A percentile compares a stretch with the other conserved stretches of the same genome.
phyloP scores from a whole-genome alignment of 2,888 invertebrate genomes.

The Bombylius major region DNA sequence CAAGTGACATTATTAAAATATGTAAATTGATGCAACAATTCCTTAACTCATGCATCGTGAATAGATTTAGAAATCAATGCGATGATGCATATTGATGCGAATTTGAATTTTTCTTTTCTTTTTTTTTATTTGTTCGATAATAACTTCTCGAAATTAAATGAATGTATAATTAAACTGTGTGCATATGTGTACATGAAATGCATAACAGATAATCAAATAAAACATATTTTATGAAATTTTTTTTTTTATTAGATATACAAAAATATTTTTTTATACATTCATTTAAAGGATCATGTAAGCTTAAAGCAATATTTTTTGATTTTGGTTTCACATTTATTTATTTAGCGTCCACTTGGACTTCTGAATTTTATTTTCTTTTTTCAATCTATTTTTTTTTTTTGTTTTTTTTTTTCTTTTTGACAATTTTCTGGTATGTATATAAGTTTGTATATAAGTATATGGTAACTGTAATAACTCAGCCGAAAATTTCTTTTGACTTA shows the following conservation, averaged over 20 bases:
- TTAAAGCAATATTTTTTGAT: neutral
- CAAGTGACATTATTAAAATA: conserved; percentile 29
- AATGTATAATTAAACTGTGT: too few species aligned
- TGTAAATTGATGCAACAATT: conserved; percentile 5
- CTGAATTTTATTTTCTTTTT: neutral
- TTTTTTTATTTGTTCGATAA: too few species aligned
- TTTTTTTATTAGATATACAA: too few species aligned
- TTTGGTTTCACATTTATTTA: neutral
- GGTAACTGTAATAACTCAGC: neutral
- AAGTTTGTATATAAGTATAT: too few species aligned
- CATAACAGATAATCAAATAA: too few species aligned
- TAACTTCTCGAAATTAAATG: too few species aligned
- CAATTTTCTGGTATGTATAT: too few species aligned
- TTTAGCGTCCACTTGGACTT: neutral
- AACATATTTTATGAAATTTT: too few species aligned
- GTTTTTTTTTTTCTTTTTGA: neutral
- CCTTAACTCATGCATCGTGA: conserved; percentile 5
- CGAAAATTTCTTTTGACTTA: neutral
- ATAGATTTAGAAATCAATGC: neutral
- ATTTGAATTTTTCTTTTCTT: neutral
- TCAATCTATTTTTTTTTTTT: too few species aligned
- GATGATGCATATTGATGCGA: neutral
- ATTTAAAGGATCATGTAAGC: too few species aligned
- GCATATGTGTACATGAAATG: too few species aligned
- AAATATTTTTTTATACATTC: too few species aligned